Evolutionary conservation across 1,140 invertebrate species (phyloP).

Genomic region (Glomeris maerens): DNA sequence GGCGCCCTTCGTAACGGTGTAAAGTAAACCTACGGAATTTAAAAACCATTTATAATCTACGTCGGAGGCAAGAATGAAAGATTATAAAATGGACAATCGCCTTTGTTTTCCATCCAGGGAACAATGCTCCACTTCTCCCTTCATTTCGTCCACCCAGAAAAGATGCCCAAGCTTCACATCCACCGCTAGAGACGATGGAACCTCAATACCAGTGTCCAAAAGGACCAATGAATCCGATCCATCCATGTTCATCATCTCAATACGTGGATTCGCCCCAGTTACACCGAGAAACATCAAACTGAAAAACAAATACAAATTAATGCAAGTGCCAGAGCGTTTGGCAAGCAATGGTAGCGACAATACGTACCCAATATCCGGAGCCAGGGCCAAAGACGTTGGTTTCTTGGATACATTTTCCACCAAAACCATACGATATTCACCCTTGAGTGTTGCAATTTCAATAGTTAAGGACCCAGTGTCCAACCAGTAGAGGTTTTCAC

Average conservation of each 20-base stretch:
- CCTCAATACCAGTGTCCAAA: not conserved
- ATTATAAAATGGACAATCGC: slow-evolving; percentile 2
- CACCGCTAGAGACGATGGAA: slow-evolving; percentile 12
- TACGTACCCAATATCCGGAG: slow-evolving; percentile 12
- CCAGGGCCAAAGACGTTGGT: slow-evolving; percentile 16
- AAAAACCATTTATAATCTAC: not conserved
- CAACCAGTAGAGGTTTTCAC: slow-evolving; percentile 36
- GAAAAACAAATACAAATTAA: not conserved
- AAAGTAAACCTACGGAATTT: slow-evolving; percentile 4
- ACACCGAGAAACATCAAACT: slow-evolving; percentile 16
- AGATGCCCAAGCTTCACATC: slow-evolving; percentile 10
- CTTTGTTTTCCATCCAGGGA: slow-evolving; percentile 7
- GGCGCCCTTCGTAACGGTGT: not conserved
- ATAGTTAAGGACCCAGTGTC: slow-evolving; percentile 29
- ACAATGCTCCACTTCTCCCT: slow-evolving; percentile 10
- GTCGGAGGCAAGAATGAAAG: not conserved
- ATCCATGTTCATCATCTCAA: slow-evolving; percentile 17
- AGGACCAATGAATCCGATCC: slow-evolving; percentile 11
- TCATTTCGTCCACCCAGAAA: slow-evolving; percentile 18
- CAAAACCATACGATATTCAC: slow-evolving; percentile 22
- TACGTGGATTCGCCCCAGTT: slow-evolving; percentile 10
- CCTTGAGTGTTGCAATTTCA: slow-evolving; percentile 26
- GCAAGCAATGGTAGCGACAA: not conserved
- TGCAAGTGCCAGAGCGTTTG: not conserved
- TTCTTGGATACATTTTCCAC: slow-evolving; percentile 9